Evolutionary conservation across 1,140 invertebrate genomes (phyloP).

Genomic region (Heliconius hermathena): DNA sequence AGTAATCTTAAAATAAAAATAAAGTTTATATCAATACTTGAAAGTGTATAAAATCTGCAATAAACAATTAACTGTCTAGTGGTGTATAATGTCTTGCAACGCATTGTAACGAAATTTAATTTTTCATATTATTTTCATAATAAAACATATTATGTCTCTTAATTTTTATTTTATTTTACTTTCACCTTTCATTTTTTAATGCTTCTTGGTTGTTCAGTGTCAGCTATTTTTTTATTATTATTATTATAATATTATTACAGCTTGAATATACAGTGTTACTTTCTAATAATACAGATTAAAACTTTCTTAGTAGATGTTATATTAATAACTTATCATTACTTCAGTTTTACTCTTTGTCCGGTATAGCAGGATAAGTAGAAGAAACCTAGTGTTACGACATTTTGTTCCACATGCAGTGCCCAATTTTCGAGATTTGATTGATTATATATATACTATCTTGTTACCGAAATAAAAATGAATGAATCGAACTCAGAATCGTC

Average conservation of each 20-base stretch:
- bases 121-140: conserved; percentile 16
- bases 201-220: conserved; percentile 3
- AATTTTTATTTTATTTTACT: conserved; percentile 27
- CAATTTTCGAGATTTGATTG: no score
- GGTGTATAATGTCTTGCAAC: not conserved
- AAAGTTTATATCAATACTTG: no score
- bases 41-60: conserved; percentile 6
- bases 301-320: not conserved
- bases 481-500: no score
- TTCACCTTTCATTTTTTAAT: conserved; percentile 25
- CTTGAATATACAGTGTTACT: not conserved
- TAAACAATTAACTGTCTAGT: not conserved
- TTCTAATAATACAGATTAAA: conserved; percentile 6
- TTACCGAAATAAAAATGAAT: no score
- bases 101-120: not conserved
- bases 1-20: no score
- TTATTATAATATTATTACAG: not conserved
- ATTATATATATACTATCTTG: no score
- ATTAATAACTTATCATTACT: not conserved
- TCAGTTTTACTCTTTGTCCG: no score
- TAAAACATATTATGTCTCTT: conserved; percentile 4
- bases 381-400: no score
- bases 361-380: no score
- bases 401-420: no score
- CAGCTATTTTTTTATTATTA: not conserved